Evolutionary conservation across 2,888 invertebrate genomes (phyloP), one percentile per base, ranked within the genome.

Genomic region (Agrotis ipsilon): DNA sequence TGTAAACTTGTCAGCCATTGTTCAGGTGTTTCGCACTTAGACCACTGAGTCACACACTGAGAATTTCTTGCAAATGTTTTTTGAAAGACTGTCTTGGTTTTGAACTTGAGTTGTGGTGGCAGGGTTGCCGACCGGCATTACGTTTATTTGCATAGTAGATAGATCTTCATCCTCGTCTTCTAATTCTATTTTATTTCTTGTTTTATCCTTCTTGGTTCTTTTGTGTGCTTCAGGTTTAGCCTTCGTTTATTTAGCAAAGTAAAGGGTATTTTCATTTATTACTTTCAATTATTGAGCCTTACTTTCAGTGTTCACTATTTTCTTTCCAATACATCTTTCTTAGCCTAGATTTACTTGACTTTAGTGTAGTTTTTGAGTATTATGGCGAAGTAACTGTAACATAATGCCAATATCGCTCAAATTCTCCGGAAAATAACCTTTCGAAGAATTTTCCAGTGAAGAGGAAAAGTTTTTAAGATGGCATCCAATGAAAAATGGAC

Each of bases 1-100:
- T 83, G 86, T 86, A 87, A 82, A 88, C 83, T 82, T 68, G 16
- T 76, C 86, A 83, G 83, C 88, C 87, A 89, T 91, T 91, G 89
- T 89, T 87, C 80, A 81, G 86, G 84, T 89, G 85, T 80, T 90
- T 88, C 74, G 80, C 81, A 74, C 79, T 75, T 69, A 48, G 78
- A 83, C 82, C 78, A 82, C 81, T 89, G 87, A 87, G 75, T 89
- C 88, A 89, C 78, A 81, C 67, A 82, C 84, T 71, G 76, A 82
- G 88, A 86, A 86, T 80, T 84, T 74, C 76, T 81, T 87, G 82
- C 75, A 80, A 78, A 79, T 51, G 39, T 61, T 68, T 52, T 73
- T 71, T 67, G 21, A 57, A 72, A 63, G 51, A 48, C 27, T 18
- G 18, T 72, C 58, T 68, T 60, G 60, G 19, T 54, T 63, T 49